Base-by-base conservation (phyloP, 2,797 vertebrate genomes). In the Limnodromus scolopaceus region DNA sequence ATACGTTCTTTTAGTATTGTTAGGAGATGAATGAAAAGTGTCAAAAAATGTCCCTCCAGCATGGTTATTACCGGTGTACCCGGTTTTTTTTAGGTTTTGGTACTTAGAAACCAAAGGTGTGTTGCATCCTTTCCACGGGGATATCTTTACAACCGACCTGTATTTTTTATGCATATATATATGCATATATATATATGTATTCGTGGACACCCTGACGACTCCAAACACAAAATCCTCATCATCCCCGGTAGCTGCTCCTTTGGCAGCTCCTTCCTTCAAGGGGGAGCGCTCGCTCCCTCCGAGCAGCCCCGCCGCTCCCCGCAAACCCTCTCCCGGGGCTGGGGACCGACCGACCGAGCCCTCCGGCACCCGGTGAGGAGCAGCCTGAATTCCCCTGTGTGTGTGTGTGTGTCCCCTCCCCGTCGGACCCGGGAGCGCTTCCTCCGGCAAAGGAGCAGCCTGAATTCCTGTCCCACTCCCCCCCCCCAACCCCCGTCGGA, bases 211-310 rank as follows among this genome's bases (percentile, higher is more conserved):
- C 8, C 38, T n/a, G 7, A 8, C 1, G 6, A 16, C 15, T 18
- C 54, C 60, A 13, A 38, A 27, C 13, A 18, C 58, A 4, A 1
- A 3, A 5, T 5, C 39, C 20, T 5, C 28, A 4, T 0, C 46
- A 3, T 1, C 43, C 4, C 43, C 0, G n/a, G 13, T 1, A 10
- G 24, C 1, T 8, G 5, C 6, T 24, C 9, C 63, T 15, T 13
- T 32, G 39, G 6, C 60, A 23, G 39, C 24, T 5, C 8, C 30
- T 24, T 38, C 14, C 16, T 9, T 10, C 39, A 2, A 45, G 32
- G 32, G 20, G 32, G 25, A 23, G 14, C 12, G 20, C 36, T 25
- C 28, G 4, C 43, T 41, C 36, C 60, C 60, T 8, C 16, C 58
- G 45, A 13, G 12, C 57, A 15, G 55, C 34, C 34, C 23, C 55